These are phyloP conservation scores for Pampus argenteus DNA, from an alignment of 2,797 vertebrate genomes.

Conservation along the genomic window DNA sequence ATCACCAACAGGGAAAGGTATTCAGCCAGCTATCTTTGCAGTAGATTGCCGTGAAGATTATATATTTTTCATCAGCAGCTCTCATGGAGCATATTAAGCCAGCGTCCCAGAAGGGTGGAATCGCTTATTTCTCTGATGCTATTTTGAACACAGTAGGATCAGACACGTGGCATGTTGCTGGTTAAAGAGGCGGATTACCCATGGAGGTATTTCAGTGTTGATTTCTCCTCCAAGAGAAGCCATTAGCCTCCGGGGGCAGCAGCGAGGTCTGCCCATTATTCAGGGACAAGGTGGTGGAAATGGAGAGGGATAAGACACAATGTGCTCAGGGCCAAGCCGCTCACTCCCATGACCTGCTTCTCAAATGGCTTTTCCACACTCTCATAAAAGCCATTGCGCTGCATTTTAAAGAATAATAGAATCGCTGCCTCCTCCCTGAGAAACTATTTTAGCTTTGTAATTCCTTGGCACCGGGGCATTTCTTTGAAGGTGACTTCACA, in stretches of 20 bases:
- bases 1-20: conserved; percentile 29
- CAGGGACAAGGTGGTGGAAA: conserved; percentile 85
- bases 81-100: conserved; percentile 66
- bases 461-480: conserved; percentile 79
- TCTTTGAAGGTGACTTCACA: conserved; percentile 88
- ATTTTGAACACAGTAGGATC: conserved; percentile 77
- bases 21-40: conserved; percentile 46
- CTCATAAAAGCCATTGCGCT: conserved; percentile 84
- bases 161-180: conserved; percentile 66
- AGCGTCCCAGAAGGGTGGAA: conserved; percentile 59
- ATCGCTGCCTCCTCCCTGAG: conserved; percentile 78
- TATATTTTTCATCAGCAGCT: conserved; percentile 62
- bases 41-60: conserved; percentile 60
- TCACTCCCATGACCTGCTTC: conserved; percentile 82
- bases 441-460: conserved; percentile 87
- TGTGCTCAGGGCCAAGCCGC: conserved; percentile 82
- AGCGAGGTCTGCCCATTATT: conserved; percentile 85
- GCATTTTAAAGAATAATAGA: conserved; percentile 89
- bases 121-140: conserved; percentile 72
- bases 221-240: conserved; percentile 86
- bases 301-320: conserved; percentile 86
- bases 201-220: conserved; percentile 83
- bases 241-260: conserved; percentile 90
- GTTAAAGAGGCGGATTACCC: conserved; percentile 82
- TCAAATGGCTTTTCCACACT: conserved; percentile 87